phyloP scores from a whole-genome alignment of 2,113 vertebrate species.

The Pachypanchax playfairii region DNA sequence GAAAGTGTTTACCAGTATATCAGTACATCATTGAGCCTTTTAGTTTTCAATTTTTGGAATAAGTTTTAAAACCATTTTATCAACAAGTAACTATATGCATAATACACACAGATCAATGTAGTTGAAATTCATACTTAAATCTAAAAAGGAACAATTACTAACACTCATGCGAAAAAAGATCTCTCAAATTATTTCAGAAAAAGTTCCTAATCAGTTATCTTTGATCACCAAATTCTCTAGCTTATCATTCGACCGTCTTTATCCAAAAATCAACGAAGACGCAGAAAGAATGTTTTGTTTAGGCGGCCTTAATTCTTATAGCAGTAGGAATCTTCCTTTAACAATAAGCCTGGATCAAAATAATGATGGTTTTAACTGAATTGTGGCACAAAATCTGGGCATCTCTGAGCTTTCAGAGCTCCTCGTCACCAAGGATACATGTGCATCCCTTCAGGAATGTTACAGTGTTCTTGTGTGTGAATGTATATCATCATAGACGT shows the following conservation, averaged over 20 bases:
- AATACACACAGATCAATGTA: too few relatives aligned
- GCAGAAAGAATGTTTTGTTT: neutral
- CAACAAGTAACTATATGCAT: too few relatives aligned
- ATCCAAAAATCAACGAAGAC: neutral
- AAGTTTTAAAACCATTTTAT: too few relatives aligned
- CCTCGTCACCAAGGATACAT: constrained; percentile 9
- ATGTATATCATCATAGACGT: neutral
- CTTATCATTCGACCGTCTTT: neutral
- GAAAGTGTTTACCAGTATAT: too few relatives aligned
- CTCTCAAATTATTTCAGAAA: too few relatives aligned
- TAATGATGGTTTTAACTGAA: neutral
- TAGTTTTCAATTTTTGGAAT: too few relatives aligned
- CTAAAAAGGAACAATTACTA: too few relatives aligned
- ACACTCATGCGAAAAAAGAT: too few relatives aligned
- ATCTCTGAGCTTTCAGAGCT: neutral
- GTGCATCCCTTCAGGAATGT: constrained; percentile 23
- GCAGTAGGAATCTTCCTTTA: too few relatives aligned
- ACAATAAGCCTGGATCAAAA: neutral
- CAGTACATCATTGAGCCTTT: too few relatives aligned
- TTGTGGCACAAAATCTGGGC: neutral
- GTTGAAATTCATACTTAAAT: too few relatives aligned
- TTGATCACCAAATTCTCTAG: neutral
- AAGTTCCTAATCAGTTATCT: neutral
- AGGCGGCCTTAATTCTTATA: neutral
- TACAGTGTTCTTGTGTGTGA: neutral